A percentile compares a stretch with the other conserved stretches of the same genome.
These are phyloP conservation scores for Siphamia tubifer DNA, from an alignment of 2,113 vertebrate species.

Conservation along the genomic window DNA sequence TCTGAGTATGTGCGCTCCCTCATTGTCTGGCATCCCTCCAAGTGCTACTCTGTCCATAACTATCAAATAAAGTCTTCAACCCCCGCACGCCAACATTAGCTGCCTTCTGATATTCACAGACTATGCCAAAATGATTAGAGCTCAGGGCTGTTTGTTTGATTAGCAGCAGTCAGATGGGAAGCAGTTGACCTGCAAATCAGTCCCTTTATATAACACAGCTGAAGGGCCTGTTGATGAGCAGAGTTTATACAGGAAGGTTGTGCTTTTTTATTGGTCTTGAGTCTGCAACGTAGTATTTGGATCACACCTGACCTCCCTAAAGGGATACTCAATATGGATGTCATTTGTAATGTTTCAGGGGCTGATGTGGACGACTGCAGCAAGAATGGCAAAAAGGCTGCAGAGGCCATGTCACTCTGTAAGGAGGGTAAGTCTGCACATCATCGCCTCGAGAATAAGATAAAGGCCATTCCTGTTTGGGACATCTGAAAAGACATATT, in stretches of 20 bases:
- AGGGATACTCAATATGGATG: not conserved
- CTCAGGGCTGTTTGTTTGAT: too few species aligned
- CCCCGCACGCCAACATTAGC: not conserved
- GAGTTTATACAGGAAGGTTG: not conserved
- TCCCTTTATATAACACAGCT: conserved; percentile 4
- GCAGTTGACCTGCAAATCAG: conserved; percentile 4
- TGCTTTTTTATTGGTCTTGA: not conserved
- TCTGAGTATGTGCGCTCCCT: conserved; percentile 18
- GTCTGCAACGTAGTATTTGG: not conserved
- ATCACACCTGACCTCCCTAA: not conserved
- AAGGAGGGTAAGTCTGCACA: conserved; percentile 86
- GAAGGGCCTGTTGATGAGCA: not conserved
- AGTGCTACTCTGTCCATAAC: conserved; percentile 32
- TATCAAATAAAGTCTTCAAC: conserved; percentile 26
- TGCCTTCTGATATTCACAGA: not conserved
- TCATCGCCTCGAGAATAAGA: not conserved
- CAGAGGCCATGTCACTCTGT: conserved; percentile 92
- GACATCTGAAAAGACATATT: not conserved
- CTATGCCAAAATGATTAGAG: not conserved
- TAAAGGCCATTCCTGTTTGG: not conserved
- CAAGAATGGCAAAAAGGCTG: conserved; percentile 86
- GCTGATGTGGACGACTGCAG: conserved; percentile 84
- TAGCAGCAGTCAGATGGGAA: not conserved
- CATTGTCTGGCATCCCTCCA: conserved; percentile 57
- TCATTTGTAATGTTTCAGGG: conserved; percentile 70